Evolutionary conservation across 2,888 invertebrate species (phyloP), one percentile per base, ranked within the genome.

Genomic region (Ichneumon xanthorius): DNA sequence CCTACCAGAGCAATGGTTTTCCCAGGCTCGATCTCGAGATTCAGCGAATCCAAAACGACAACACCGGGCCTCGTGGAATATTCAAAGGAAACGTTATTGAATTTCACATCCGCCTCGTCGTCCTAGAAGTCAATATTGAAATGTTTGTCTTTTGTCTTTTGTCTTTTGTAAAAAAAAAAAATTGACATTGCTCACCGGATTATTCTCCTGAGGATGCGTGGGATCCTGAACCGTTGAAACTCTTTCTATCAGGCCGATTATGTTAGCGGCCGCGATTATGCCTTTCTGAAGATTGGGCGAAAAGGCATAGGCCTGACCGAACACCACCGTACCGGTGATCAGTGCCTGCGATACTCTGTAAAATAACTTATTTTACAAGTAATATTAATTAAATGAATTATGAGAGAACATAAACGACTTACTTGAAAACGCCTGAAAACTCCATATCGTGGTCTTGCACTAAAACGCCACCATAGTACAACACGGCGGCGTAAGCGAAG

Each of bases 221-320:
- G 91, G 89, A 89, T 94, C 94, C 88, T 91, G 90, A 45, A 97
- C 95, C 88, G 95, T 94, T 0, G 97, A 96, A 88, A 95, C 92
- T 73, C 96, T 94, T 76, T 95, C 94, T 2, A 97, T 94, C 61
- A 97, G 93, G 6, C 95, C 92, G 87, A 97, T 96, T 84, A 97
- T 96, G 73, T 96, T 95, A 6, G 95, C 95, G 4, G 97, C 97
- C 0, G 97, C 96, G 68, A 95, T 94, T 67, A 97, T 95, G 58
- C 97, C 97, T 94, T 97, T 97, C 89, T 97, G 97, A 94, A 97
- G 96, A 92, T 97, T 97, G 2, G 97, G 97, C 0, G 97, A 97
- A 93, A 97, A 97, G 0, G 96, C 96, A 73, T 96, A 95, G 0
- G 95, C 95, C 88, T 95, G 95, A 5, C 95, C 96, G 45, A 97